These are phyloP conservation scores for Holothuria scabra DNA, from an alignment of 53 echinoderm and acorn worm genomes.

Conservation along the genomic window DNA sequence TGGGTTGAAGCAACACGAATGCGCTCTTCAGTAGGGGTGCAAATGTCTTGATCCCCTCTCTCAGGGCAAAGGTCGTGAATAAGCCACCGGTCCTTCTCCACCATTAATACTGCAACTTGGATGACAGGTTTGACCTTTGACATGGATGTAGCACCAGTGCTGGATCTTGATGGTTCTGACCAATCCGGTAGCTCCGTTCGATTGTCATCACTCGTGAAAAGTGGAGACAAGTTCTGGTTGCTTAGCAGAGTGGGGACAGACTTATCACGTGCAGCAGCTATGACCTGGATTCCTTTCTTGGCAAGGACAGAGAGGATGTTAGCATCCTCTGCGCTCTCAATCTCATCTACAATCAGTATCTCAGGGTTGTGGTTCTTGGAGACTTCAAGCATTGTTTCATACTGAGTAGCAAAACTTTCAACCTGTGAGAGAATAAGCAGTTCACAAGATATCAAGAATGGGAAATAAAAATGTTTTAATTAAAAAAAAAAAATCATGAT, in stretches of 20 bases:
- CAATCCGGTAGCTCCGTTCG: background rate
- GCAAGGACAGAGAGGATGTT: constrained; percentile 16
- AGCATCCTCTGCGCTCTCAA: constrained; percentile 51
- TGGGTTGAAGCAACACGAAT: too few relatives aligned
- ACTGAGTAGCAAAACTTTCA: constrained; percentile 35
- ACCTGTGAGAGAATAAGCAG: constrained; percentile 13
- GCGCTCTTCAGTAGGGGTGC: too few relatives aligned
- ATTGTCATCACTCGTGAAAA: background rate
- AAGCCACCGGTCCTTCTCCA: constrained; percentile 38
- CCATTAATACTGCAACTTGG: constrained; percentile 27
- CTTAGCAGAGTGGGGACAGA: constrained; percentile 45
- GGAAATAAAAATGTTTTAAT: too few relatives aligned
- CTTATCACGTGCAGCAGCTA: constrained; percentile 45
- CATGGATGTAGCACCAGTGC: background rate
- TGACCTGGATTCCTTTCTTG: constrained; percentile 63
- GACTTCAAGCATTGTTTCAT: constrained; percentile 54
- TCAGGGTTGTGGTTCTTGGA: constrained; percentile 62
- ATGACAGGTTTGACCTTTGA: constrained; percentile 8
- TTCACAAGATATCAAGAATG: too few relatives aligned
- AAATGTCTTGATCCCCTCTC: too few relatives aligned
- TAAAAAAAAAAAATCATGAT: too few relatives aligned
- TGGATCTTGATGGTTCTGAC: background rate
- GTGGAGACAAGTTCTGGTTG: constrained; percentile 33
- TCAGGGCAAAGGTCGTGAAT: background rate
- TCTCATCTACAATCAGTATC: constrained; percentile 61